Base-by-base conservation (phyloP, 2,113 vertebrate species). In the Monopterus albus region DNA sequence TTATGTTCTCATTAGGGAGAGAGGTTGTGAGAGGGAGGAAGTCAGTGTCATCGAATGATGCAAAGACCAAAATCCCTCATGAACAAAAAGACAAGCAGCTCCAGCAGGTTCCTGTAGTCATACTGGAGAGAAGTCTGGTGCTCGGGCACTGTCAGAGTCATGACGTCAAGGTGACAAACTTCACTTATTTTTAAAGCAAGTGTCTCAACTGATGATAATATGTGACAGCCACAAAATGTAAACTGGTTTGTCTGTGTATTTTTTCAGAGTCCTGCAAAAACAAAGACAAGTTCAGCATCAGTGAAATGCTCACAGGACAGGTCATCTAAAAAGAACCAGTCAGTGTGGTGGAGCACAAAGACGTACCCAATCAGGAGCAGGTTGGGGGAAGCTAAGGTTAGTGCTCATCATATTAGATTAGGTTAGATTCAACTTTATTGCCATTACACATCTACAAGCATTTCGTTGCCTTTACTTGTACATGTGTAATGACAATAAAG, bases 361-460 rank as follows among this genome's bases (percentile, higher is more conserved):
- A 23, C 0, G 0, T 86, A 89, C 66, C 81, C 77, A 0, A 65
- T 75, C 72, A 87, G 87, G 59, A 89, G 72, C 25, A 31, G 80
- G 56, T 2, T 60, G 0, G 84, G 5, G 3, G n/a, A n/a, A n/a
- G n/a, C n/a, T n/a, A n/a, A n/a, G n/a, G n/a, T n/a, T n/a, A n/a
- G n/a, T n/a, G n/a, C n/a, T n/a, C n/a, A n/a, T n/a, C n/a, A n/a
- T n/a, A n/a, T n/a, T n/a, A n/a, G n/a, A n/a, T n/a, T n/a, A n/a
- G n/a, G n/a, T n/a, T n/a, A n/a, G n/a, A n/a, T n/a, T n/a, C n/a
- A n/a, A n/a, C n/a, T n/a, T n/a, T n/a, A n/a, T n/a, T n/a, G n/a
- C n/a, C n/a, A n/a, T n/a, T n/a, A n/a, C n/a, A n/a, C n/a, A n/a
- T n/a, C n/a, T n/a, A n/a, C n/a, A n/a, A n/a, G n/a, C n/a, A n/a